Evolutionary conservation across 1,140 invertebrate species (phyloP), one percentile per base, ranked within the genome.

Genomic region (Heterodera schachtii): DNA sequence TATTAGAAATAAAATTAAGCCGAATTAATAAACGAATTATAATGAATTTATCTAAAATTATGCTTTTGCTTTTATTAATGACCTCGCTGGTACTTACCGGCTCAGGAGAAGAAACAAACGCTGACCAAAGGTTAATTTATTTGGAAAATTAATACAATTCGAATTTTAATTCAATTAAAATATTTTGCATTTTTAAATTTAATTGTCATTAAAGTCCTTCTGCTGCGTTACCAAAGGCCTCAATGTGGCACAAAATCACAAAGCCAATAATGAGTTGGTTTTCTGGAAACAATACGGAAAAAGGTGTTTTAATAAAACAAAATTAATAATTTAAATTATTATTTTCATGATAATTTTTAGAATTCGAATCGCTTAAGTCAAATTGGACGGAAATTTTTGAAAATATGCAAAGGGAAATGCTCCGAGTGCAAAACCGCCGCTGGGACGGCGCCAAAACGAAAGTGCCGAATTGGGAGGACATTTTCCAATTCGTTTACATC

Each of bases 231-330:
- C 8, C 57, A 13, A 19, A 13, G 19, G 3, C 11, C 0, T 64
- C 57, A 19, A 19, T 64, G 4, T 64, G 57, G 57, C 57, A 64
- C 11, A 64, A 64, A 64, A 64, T 64, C 16, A 64, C 13, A 13
- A 64, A 64, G 57, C 57, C 57, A 64, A 64, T 64, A 64, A 64
- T 64, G 57, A 64, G 16, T 64, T 64, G 57, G 57, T 64, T 64
- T 19, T 5, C 57, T 19, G 57, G 57, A 5, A 19, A 19, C 57
- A 19, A 64, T 64, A 64, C 11, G 19, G 57, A 64, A 64, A 19
- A 3, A 3, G 57, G 57, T 64, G 16, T 19, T 16, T 13, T 60
- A 16, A 19, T 16, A 60, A 60, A 11, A 4, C 0, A 19, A 60
- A 16, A 16, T 13, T 16, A 60, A 60, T 19, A 1, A 11, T 4